Evolutionary conservation across 2,888 invertebrate genomes (phyloP).

Genomic region (Helleia helle): DNA sequence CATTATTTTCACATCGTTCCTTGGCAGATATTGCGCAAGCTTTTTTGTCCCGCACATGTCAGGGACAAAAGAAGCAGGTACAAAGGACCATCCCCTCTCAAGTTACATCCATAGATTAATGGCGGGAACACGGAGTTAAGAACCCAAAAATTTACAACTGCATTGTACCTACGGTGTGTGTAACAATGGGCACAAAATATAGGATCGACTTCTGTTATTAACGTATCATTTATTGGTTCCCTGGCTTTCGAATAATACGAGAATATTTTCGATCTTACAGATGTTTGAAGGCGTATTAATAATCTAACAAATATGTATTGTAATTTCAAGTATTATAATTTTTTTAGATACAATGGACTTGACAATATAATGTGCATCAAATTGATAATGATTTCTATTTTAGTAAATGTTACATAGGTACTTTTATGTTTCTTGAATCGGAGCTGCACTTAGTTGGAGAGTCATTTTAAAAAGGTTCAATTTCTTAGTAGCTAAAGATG

Average conservation of each 20-base stretch:
- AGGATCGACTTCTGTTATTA: slow-evolving; percentile 69
- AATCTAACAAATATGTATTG: slow-evolving; percentile 44
- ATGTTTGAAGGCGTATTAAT: slow-evolving; percentile 62
- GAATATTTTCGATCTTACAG: slow-evolving; percentile 47
- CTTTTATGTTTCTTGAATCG: not conserved
- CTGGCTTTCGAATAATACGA: slow-evolving; percentile 62
- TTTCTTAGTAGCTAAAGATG: too few relatives aligned
- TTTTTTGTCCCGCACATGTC: slow-evolving; percentile 66
- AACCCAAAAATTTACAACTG: slow-evolving; percentile 73
- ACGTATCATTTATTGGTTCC: slow-evolving; percentile 61
- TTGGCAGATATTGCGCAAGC: slow-evolving; percentile 62
- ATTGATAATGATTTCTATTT: too few relatives aligned
- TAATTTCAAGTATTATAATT: slow-evolving; percentile 14
- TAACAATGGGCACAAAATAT: slow-evolving; percentile 65
- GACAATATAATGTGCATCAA: slow-evolving; percentile 1
- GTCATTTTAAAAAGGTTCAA: too few relatives aligned
- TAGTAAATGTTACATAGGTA: too few relatives aligned
- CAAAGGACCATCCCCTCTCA: slow-evolving; percentile 63
- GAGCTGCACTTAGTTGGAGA: too few relatives aligned
- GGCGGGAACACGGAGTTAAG: slow-evolving; percentile 69
- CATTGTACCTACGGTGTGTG: slow-evolving; percentile 50
- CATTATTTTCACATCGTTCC: slow-evolving; percentile 62
- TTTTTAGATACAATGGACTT: slow-evolving; percentile 5
- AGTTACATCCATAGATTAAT: slow-evolving; percentile 68
- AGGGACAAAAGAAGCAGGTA: slow-evolving; percentile 65